Evolutionary conservation across 2,113 vertebrate genomes (phyloP).

Genomic region (Xiphophorus couchianus): DNA sequence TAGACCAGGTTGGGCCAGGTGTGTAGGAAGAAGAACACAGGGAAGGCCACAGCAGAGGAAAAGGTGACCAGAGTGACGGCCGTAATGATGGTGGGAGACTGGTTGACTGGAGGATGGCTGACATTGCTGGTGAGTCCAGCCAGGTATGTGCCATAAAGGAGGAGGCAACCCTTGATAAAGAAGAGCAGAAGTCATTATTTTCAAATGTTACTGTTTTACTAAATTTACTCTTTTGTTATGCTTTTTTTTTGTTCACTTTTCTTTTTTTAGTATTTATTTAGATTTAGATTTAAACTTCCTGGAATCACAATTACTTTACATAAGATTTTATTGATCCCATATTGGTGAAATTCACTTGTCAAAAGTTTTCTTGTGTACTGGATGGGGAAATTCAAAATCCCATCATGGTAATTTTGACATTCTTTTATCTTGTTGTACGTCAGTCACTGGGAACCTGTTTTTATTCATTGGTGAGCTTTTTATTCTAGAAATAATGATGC

Average conservation of each 20-base stretch:
- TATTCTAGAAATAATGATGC: neutral
- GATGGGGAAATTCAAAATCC: too few relatives aligned
- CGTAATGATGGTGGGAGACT: conserved; percentile 90
- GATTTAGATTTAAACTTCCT: neutral
- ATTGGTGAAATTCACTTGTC: too few relatives aligned
- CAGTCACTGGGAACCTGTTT: neutral
- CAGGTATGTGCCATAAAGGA: conserved; percentile 91
- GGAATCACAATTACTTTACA: neutral
- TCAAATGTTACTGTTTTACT: too few relatives aligned
- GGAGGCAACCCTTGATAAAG: conserved; percentile 84
- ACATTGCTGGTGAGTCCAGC: conserved; percentile 91
- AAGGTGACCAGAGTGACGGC: conserved; percentile 86
- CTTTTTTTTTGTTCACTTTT: neutral
- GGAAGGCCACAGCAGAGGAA: conserved; percentile 79
- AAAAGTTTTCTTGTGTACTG: too few relatives aligned
- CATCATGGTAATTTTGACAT: too few relatives aligned
- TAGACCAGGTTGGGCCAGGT: conserved; percentile 92
- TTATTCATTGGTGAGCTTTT: neutral
- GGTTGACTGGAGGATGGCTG: conserved; percentile 95
- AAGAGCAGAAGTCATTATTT: neutral
- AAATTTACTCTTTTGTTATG: neutral
- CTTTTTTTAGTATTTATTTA: neutral
- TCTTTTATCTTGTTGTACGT: too few relatives aligned
- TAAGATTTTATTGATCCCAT: too few relatives aligned
- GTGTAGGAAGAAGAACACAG: conserved; percentile 85